Evolutionary conservation across 2,113 vertebrate species (phyloP).

Genomic region (Pluvialis apricaria): DNA sequence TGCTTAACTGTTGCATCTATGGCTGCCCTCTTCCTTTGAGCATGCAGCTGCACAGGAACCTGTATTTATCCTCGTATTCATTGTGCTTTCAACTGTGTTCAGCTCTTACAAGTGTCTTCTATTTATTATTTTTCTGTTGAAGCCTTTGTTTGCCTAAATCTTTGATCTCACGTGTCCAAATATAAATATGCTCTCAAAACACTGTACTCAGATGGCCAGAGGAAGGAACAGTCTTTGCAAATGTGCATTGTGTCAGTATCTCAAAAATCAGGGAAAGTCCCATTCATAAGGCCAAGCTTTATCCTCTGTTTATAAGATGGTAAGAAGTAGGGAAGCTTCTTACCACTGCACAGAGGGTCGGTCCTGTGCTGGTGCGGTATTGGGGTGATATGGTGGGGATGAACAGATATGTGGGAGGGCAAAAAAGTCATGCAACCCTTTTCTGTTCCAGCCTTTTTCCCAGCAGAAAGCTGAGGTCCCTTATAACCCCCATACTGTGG

Average conservation of each 20-base stretch:
- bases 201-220: not conserved
- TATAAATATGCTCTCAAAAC: constrained; percentile 7
- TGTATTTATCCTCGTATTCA: not conserved
- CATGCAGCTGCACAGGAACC: constrained; percentile 7
- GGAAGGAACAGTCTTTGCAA: constrained; percentile 42
- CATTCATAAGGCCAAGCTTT: not conserved
- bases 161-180: constrained; percentile 6
- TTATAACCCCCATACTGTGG: not conserved
- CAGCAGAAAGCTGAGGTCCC: not conserved
- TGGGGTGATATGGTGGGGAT: not conserved
- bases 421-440: not conserved
- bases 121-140: constrained; percentile 36
- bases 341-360: not conserved
- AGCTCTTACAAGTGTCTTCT: not conserved
- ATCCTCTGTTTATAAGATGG: constrained; percentile 14
- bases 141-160: not conserved
- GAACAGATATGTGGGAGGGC: not conserved
- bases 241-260: constrained; percentile 21
- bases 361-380: not conserved
- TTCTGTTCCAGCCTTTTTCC: not conserved
- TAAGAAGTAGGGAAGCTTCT: not conserved
- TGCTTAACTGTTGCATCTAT: not conserved
- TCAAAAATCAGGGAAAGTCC: constrained; percentile 12
- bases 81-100: not conserved
- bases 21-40: not conserved